Conservation (phyloP, 2,888 invertebrate genomes). For the Unio delphinus region DNA sequence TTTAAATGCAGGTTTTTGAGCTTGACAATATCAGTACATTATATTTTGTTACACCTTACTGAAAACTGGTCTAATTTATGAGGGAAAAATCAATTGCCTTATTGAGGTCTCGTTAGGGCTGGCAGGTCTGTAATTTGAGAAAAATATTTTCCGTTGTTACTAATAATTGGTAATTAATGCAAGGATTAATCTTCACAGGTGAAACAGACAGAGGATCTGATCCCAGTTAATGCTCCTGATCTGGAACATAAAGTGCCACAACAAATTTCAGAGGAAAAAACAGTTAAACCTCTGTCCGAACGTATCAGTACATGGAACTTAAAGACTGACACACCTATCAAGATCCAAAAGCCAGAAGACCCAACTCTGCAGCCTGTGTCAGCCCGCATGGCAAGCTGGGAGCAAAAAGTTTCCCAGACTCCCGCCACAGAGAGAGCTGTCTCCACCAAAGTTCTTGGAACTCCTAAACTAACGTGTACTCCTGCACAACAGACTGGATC, state of each 20-base stretch:
- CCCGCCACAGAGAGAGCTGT: conserved; percentile 23
- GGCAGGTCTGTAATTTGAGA: no score
- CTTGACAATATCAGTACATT: no score
- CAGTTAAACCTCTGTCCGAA: conserved; percentile 48
- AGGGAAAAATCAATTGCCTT: no score
- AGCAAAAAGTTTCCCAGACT: conserved; percentile 48
- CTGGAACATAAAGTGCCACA: conserved; percentile 19
- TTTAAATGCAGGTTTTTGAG: no score
- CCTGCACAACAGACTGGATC: conserved; percentile 18
- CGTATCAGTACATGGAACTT: conserved; percentile 48
- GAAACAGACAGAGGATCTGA: conserved; percentile 11
- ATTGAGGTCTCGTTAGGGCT: no score
- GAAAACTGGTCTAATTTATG: no score
- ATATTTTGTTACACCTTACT: no score
- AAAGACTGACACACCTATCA: conserved; percentile 33
- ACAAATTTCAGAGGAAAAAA: conserved; percentile 43
- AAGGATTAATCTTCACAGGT: neutral
- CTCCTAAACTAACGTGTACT: conserved; percentile 32
- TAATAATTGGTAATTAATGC: no score
- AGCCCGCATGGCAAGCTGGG: conserved; percentile 60
- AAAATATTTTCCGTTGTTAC: no score
- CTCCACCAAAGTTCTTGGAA: conserved; percentile 15
- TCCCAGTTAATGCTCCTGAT: conserved; percentile 37
- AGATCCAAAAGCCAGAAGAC: conserved; percentile 30
- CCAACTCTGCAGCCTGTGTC: conserved; percentile 56